A percentile compares a stretch with the other conserved stretches of the same genome.
Evolutionary conservation across 2,113 vertebrate genomes (phyloP).

Genomic region (Toxotes chatareus): DNA sequence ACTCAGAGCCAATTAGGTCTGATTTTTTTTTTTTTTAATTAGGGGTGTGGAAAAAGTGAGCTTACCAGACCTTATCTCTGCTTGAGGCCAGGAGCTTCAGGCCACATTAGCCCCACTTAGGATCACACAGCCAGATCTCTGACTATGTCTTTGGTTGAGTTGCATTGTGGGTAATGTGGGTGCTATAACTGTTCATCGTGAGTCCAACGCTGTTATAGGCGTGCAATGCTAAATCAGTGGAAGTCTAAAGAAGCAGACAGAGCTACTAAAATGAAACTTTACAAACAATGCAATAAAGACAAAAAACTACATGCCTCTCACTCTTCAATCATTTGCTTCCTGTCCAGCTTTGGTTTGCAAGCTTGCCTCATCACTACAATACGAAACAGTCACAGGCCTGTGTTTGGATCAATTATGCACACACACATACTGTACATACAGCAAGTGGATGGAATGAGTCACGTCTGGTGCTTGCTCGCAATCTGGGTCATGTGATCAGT

Average conservation of each 20-base stretch:
- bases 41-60: background rate
- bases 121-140: too few species aligned
- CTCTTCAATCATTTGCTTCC: conserved; percentile 11
- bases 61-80: background rate
- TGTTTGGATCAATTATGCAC: conserved; percentile 7
- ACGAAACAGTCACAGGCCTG: conserved; percentile 29
- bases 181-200: background rate
- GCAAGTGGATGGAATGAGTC: background rate
- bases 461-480: conserved; percentile 32
- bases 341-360: conserved; percentile 15
- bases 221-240: background rate
- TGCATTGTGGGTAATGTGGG: too few species aligned
- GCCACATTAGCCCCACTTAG: background rate
- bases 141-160: too few species aligned
- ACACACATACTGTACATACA: conserved; percentile 8
- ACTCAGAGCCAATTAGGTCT: too few species aligned
- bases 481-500: conserved; percentile 62
- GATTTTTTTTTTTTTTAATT: too few species aligned
- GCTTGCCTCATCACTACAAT: background rate
- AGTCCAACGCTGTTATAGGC: background rate
- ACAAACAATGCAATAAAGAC: background rate
- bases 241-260: background rate
- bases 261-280: background rate
- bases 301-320: background rate
- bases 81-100: background rate